Conservation (phyloP, 2,797 vertebrate genomes). For the Muscicapa comitata region DNA sequence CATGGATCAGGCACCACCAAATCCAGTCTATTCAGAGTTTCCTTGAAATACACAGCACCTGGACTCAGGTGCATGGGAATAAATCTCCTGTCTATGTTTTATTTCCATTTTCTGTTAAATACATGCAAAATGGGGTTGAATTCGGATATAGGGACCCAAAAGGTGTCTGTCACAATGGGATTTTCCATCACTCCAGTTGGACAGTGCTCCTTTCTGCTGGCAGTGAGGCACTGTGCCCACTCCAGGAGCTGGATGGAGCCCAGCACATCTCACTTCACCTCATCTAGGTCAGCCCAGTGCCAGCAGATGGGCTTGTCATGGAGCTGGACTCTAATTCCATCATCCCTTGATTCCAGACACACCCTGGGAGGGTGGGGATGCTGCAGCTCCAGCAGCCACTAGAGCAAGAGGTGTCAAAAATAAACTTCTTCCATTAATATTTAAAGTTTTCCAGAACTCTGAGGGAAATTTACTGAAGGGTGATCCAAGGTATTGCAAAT, state of each 20-base stretch:
- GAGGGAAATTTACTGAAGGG: not conserved
- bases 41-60: not conserved
- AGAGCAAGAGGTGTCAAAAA: not conserved
- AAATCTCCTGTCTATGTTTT: not conserved
- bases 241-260: not conserved
- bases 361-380: not conserved
- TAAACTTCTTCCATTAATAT: not conserved
- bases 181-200: not conserved
- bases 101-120: not conserved
- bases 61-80: not conserved
- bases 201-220: not conserved
- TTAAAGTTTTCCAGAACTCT: not conserved
- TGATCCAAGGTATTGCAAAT: not conserved
- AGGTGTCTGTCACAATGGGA: rapidly evolving
- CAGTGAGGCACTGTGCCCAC: rapidly evolving
- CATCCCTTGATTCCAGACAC: not conserved
- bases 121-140: rapidly evolving
- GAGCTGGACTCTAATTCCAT: slow-evolving; percentile 45
- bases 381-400: not conserved
- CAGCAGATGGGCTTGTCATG: slow-evolving; percentile 35
- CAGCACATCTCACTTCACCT: slow-evolving; percentile 24
- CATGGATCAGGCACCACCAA: not conserved
- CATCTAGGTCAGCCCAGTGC: not conserved
- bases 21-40: not conserved
- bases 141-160: rapidly evolving